Percentiles rank a stretch among this genome's conserved stretches.
Evolutionary conservation across 2,888 invertebrate genomes (phyloP).

Genomic region (Galerucella pusilla): DNA sequence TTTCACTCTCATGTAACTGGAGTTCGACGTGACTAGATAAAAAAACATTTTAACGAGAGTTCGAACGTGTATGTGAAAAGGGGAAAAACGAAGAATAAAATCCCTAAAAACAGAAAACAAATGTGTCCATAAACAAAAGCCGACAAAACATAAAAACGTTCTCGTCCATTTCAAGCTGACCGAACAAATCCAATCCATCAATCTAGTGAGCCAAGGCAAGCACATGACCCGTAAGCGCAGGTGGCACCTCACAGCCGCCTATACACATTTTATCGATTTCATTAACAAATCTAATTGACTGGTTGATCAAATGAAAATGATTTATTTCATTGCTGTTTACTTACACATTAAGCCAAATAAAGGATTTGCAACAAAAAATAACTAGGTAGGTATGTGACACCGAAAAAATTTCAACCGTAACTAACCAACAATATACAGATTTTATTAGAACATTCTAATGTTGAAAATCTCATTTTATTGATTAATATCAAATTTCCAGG

Average conservation of each 20-base stretch:
- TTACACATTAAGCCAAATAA: neutral
- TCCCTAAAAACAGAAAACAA: conserved; percentile 34
- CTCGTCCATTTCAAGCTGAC: conserved; percentile 34
- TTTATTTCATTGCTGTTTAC: conserved; percentile 17
- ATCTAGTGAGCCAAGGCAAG: conserved; percentile 34
- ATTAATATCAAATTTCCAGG: no score
- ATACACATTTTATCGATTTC: conserved; percentile 41
- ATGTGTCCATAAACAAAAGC: conserved; percentile 37
- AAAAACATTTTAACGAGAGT: conserved; percentile 19
- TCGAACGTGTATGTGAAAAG: conserved; percentile 22
- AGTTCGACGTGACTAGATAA: neutral
- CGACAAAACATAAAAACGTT: conserved; percentile 37
- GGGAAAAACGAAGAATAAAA: conserved; percentile 17
- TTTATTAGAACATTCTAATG: no score
- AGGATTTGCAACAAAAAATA: neutral
- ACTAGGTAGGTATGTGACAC: no score
- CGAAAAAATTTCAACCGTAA: no score
- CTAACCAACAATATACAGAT: no score
- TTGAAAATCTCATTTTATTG: no score
- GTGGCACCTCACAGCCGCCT: conserved; percentile 30
- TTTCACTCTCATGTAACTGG: neutral
- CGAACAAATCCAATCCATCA: conserved; percentile 38
- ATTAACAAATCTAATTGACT: conserved; percentile 39
- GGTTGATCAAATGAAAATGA: conserved; percentile 33
- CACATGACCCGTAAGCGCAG: conserved; percentile 36